Evolutionary conservation across 2,113 vertebrate genomes (phyloP).

Genomic region (Strix aluco): DNA sequence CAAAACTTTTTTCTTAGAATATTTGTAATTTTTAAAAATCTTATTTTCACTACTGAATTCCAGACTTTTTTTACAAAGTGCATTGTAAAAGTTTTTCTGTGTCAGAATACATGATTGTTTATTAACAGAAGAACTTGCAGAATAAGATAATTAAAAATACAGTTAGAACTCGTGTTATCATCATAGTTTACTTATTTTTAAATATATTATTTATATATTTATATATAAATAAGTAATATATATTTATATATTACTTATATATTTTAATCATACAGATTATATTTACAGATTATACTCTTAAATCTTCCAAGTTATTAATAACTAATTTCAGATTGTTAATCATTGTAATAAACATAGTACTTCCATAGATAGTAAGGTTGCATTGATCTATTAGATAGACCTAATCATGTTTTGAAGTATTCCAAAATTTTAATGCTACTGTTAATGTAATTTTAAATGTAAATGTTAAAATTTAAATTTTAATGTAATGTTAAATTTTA

Average conservation of each 20-base stretch:
- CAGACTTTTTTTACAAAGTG: not conserved
- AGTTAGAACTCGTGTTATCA: not conserved
- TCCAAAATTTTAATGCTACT: not conserved
- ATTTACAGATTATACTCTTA: not conserved
- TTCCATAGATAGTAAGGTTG: not conserved
- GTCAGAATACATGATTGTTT: not conserved
- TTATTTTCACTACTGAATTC: not conserved
- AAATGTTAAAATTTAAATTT: no score
- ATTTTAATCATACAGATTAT: not conserved
- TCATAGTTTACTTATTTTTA: not conserved
- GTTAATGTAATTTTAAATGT: no score
- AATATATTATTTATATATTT: not conserved
- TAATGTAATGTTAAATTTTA: no score
- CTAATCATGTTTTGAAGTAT: not conserved
- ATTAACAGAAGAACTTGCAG: not conserved
- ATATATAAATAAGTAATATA: no score
- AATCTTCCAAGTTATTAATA: not conserved
- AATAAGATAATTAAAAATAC: not conserved
- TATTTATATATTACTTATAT: not conserved
- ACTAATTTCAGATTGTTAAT: not conserved
- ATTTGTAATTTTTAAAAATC: not conserved
- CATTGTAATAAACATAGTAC: not conserved
- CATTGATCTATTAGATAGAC: not conserved
- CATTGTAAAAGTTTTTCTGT: not conserved
- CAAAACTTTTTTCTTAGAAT: not conserved